A percentile compares a stretch with the other conserved stretches of the same genome.
These are phyloP conservation scores for Syritta pipiens DNA, from an alignment of 2,888 invertebrate species.

Conservation along the genomic window DNA sequence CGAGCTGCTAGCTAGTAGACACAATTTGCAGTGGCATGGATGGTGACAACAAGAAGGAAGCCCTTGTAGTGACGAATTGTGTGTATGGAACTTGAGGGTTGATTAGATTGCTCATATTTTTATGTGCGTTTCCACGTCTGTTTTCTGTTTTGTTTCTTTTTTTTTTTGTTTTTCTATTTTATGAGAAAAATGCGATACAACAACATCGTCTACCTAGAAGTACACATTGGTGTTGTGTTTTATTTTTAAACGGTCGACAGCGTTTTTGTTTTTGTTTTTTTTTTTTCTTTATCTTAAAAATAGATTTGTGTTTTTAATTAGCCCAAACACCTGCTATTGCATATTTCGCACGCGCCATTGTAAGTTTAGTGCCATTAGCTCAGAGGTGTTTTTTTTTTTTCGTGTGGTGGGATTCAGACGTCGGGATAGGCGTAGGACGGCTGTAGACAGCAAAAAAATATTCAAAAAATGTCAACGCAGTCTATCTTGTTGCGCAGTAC, in stretches of 20 bases:
- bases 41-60: constrained; percentile 39
- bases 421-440: too few relatives aligned
- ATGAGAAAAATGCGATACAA: not conserved
- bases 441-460: too few relatives aligned
- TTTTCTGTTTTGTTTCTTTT: constrained; percentile 1
- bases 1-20: too few relatives aligned
- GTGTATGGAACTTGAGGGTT: constrained; percentile 46
- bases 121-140: not conserved
- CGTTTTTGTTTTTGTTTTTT: not conserved
- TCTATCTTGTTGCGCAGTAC: too few relatives aligned
- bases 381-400: too few relatives aligned
- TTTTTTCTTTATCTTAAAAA: constrained; percentile 38
- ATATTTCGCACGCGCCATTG: constrained; percentile 44
- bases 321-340: constrained; percentile 50
- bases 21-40: too few relatives aligned
- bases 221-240: not conserved
- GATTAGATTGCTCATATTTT: constrained; percentile 50
- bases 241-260: constrained; percentile 17
- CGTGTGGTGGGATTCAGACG: too few relatives aligned
- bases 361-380: not conserved
- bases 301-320: constrained; percentile 48
- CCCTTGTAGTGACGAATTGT: constrained; percentile 41
- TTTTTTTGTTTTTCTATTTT: not conserved
- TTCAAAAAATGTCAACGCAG: too few relatives aligned
- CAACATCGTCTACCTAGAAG: not conserved